Evolutionary conservation across 2,797 vertebrate species (phyloP).

Genomic region (Orientallactaga sibirica): DNA sequence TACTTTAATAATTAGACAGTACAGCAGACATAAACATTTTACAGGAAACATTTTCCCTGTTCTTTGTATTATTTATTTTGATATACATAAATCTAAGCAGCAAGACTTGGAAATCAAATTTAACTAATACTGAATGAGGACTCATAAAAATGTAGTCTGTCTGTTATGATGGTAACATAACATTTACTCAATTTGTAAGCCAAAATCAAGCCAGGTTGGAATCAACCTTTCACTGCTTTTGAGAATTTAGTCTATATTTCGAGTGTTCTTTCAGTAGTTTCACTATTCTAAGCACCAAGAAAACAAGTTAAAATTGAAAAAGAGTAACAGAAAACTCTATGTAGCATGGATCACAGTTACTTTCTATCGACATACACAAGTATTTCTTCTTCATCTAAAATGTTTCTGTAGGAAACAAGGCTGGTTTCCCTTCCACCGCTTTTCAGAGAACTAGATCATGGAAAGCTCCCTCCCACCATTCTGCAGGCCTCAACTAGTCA

Average conservation of each 20-base stretch:
- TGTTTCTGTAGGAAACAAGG: background rate
- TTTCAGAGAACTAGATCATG: background rate
- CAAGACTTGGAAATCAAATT: constrained; percentile 51
- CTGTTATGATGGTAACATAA: background rate
- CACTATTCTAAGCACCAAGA: constrained; percentile 32
- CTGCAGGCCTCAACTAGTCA: constrained; percentile 68
- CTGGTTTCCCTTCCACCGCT: background rate
- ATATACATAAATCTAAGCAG: constrained; percentile 62
- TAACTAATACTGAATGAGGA: background rate
- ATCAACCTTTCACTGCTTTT: background rate
- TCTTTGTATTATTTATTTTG: constrained; percentile 4
- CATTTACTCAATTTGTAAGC: background rate
- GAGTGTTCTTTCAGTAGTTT: constrained; percentile 17
- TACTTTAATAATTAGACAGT: constrained; percentile 19
- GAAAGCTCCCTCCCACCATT: constrained; percentile 44
- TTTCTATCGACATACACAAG: background rate
- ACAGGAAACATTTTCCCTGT: constrained; percentile 4
- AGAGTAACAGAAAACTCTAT: background rate
- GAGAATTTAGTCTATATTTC: background rate
- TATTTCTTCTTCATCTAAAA: background rate
- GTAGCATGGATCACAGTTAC: background rate
- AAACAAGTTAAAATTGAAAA: constrained; percentile 35
- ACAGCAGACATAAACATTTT: constrained; percentile 12
- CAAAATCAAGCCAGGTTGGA: background rate
- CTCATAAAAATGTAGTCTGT: background rate